phyloP scores from a whole-genome alignment of 2,888 invertebrate species.

The Sycophila texana region DNA sequence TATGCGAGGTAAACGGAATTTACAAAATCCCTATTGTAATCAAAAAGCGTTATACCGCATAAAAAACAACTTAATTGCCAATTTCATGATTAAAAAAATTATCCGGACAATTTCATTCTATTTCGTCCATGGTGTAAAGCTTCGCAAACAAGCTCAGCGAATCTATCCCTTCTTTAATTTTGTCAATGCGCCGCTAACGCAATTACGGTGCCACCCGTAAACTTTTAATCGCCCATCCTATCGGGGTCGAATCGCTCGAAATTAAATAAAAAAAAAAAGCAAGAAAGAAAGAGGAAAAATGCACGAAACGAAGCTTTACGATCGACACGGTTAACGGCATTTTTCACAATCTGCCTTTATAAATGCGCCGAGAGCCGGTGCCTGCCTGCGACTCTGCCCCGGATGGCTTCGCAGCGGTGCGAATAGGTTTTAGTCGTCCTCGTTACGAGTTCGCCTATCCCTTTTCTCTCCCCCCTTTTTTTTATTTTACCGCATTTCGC shows the following conservation, averaged over 20 bases:
- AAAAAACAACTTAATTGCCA: no score
- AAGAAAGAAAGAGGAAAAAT: not conserved
- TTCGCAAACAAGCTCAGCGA: no score
- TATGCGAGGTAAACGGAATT: no score
- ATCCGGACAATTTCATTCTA: no score
- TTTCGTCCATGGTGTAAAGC: no score
- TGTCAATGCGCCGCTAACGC: no score
- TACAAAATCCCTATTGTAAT: no score
- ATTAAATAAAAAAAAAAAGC: not conserved
- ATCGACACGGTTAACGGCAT: not conserved
- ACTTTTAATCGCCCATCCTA: slow-evolving; percentile 17
- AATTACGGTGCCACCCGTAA: not conserved
- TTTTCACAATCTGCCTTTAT: slow-evolving; percentile 19
- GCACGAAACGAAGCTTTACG: not conserved
- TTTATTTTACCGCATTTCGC: not conserved
- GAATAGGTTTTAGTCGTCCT: slow-evolving; percentile 33
- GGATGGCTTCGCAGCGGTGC: not conserved
- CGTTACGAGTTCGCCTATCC: not conserved
- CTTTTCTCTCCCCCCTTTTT: not conserved
- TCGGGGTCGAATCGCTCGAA: not conserved
- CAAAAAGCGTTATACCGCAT: no score
- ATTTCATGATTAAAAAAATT: no score
- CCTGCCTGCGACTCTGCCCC: not conserved
- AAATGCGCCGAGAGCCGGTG: not conserved
- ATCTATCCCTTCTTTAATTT: no score